Base-by-base conservation (phyloP, 2,797 vertebrate genomes). In the Leptodactylus fallax region DNA sequence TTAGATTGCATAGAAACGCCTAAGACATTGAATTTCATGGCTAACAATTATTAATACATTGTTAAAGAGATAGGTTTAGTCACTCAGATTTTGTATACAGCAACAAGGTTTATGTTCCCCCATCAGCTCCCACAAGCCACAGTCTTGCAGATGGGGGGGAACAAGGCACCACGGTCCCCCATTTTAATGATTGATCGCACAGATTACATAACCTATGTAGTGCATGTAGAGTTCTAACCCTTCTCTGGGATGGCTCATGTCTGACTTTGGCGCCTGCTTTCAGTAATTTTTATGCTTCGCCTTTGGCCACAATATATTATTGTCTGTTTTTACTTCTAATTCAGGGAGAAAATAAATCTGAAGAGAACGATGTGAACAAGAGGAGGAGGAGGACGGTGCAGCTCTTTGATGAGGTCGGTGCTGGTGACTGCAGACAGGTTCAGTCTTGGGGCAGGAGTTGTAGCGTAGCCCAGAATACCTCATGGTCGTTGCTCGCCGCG, bases 311-410 rank as follows among this genome's bases (percentile, higher is more conserved):
- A 25, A 7, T 55, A 58, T 7, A 67, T 60, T 80, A 19, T 17
- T 61, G 13, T 21, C 10, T 49, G 6, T 56, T 21, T 55, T 45
- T 74, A 10, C 47, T 23, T 51, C n/a, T 47, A n/a, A 90, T 90
- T 87, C 91, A 99, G 98, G 95, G 95, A 91, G 97, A 98, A 89
- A 95, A 95, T 92, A 97, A 96, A 87, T 88, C 87, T 0, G 97
- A 97, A 47, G 95, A 97, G 88, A 95, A 94, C 0, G 98, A 99
- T 86, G 94, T 94, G 90, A 96, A 96, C 93, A 99, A 99, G 93
- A 95, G 98, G 90, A 96, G 97, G 89, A 93, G 97, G 74, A 98
- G 94, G 90, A 95, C 96, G 25, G 90, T 94, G 51, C 91, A 91
- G 88, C 95, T 94, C 92, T 92, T 97, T 86, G 96, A 97, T 58